These are phyloP conservation scores for Rhingia rostrata DNA, from an alignment of 2,888 invertebrate species.

Conservation along the genomic window DNA sequence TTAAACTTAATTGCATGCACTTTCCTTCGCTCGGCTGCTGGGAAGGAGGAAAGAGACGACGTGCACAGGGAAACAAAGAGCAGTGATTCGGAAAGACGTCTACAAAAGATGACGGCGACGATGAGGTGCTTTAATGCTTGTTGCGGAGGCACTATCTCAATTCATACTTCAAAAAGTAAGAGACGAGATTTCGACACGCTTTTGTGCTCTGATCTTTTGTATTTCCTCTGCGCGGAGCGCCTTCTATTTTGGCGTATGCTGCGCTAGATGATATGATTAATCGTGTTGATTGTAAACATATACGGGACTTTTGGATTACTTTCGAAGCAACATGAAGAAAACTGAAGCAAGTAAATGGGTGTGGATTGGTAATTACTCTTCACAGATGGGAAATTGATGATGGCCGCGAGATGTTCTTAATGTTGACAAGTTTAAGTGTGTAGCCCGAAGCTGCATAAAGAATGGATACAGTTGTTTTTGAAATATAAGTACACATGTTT, in stretches of 20 bases:
- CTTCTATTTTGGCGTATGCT: conserved; percentile 35
- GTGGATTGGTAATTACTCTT: conserved; percentile 19
- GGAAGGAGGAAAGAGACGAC: neutral
- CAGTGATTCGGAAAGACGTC: conserved; percentile 55
- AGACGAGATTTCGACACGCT: conserved; percentile 67
- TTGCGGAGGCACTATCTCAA: conserved; percentile 53
- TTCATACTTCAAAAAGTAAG: conserved; percentile 45
- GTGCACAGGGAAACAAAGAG: conserved; percentile 42
- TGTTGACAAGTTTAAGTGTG: conserved; percentile 19
- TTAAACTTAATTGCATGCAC: conserved; percentile 70
- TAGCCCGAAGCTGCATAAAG: too few species aligned
- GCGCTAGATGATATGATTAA: conserved; percentile 59
- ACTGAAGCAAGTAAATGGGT: conserved; percentile 21
- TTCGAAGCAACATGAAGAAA: conserved; percentile 26
- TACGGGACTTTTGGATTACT: conserved; percentile 35
- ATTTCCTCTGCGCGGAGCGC: conserved; percentile 7
- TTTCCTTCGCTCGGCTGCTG: conserved; percentile 49
- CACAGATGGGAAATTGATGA: neutral
- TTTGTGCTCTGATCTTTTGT: conserved; percentile 62
- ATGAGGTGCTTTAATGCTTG: conserved; percentile 45
- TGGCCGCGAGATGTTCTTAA: too few species aligned
- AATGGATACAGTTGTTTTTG: too few species aligned
- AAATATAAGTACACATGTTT: too few species aligned
- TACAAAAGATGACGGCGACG: conserved; percentile 17
- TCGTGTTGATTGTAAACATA: conserved; percentile 23